Conservation (phyloP, 2,797 vertebrate genomes). For the Cottoperca gobio region DNA sequence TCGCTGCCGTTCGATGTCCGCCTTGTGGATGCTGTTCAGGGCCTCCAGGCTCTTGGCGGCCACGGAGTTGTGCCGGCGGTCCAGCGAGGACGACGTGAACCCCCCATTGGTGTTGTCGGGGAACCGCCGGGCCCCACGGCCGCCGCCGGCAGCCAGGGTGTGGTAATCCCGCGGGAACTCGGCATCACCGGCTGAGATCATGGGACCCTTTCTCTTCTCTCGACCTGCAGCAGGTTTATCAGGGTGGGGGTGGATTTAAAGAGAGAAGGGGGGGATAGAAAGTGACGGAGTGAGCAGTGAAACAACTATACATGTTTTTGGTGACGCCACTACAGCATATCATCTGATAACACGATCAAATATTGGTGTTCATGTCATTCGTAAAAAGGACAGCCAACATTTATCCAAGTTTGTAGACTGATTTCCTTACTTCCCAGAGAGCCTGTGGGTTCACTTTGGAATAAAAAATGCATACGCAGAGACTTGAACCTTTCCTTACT, state of each 20-base stretch:
- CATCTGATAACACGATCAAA: no score
- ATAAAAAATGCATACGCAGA: not conserved
- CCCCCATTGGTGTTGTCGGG: conserved; percentile 76
- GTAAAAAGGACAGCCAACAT: not conserved
- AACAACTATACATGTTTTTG: not conserved
- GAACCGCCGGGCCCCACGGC: conserved; percentile 83
- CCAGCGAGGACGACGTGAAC: conserved; percentile 89
- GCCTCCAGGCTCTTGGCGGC: conserved; percentile 94
- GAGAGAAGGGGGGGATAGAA: not conserved
- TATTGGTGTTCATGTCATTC: not conserved
- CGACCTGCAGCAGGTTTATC: conserved; percentile 83
- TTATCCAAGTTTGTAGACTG: not conserved
- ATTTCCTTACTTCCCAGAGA: not conserved
- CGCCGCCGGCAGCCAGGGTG: conserved; percentile 86
- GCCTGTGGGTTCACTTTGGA: not conserved
- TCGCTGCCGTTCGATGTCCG: conserved; percentile 92
- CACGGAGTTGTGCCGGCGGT: conserved; percentile 87
- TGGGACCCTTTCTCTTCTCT: conserved; percentile 92
- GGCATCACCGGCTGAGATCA: conserved; percentile 96
- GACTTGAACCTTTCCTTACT: not conserved
- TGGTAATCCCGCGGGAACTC: conserved; percentile 96
- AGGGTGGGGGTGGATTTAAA: no score
- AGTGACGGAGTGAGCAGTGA: conserved; percentile 7
- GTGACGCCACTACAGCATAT: not conserved
- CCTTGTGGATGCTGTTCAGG: conserved; percentile 92